Evolutionary conservation across 2,888 invertebrate genomes (phyloP).

Genomic region (Eupithecia subfuscata): DNA sequence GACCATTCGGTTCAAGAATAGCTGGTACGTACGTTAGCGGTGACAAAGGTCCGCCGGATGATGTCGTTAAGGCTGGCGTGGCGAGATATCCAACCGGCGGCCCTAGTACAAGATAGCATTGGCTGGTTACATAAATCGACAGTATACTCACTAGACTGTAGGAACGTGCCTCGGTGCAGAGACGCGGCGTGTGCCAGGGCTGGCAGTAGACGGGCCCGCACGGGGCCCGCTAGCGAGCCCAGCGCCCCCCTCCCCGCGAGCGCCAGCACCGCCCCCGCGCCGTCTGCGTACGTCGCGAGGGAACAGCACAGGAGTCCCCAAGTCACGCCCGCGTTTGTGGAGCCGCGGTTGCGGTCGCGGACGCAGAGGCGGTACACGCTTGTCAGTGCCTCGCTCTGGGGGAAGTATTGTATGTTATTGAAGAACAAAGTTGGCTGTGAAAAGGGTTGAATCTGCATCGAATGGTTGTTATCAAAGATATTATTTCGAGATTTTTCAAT

Average conservation of each 20-base stretch:
- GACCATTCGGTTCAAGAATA: too few relatives aligned
- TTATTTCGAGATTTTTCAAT: too few relatives aligned
- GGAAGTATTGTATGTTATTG: not conserved
- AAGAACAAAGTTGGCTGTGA: not conserved
- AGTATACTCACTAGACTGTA: slow-evolving; percentile 63
- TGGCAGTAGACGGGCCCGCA: slow-evolving; percentile 60
- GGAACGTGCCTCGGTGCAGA: slow-evolving; percentile 60
- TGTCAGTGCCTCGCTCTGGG: slow-evolving; percentile 64
- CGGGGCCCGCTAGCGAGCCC: slow-evolving; percentile 48
- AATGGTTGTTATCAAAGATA: too few relatives aligned
- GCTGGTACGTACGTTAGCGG: too few relatives aligned
- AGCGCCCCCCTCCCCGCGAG: slow-evolving; percentile 44
- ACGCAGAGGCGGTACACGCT: slow-evolving; percentile 57
- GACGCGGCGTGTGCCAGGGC: slow-evolving; percentile 73
- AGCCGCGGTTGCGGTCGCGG: slow-evolving; percentile 50
- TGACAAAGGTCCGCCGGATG: too few relatives aligned
- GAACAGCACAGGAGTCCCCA: slow-evolving; percentile 55
- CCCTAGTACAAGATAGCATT: too few relatives aligned
- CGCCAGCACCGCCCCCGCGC: slow-evolving; percentile 54
- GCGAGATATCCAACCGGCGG: too few relatives aligned
- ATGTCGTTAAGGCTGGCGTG: too few relatives aligned
- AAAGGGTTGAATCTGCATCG: too few relatives aligned
- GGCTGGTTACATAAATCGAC: not conserved
- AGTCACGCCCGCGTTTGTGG: slow-evolving; percentile 39
- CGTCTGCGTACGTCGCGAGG: slow-evolving; percentile 48